These are phyloP conservation scores for Urocitellus parryii DNA, from an alignment of 2,113 vertebrate genomes.

Conservation along the genomic window DNA sequence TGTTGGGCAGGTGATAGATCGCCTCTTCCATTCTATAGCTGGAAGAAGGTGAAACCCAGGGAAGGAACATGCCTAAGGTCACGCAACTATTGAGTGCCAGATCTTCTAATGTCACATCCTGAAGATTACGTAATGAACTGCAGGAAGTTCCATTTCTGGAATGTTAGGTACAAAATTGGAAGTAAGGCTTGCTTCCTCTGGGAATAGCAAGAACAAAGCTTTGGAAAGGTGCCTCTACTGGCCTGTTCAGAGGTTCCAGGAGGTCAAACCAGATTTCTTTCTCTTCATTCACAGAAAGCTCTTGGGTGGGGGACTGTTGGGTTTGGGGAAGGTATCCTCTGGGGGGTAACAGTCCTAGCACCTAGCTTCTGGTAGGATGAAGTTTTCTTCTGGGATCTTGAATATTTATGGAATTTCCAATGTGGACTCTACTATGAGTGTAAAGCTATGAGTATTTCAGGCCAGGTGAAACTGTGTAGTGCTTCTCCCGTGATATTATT, in stretches of 20 bases:
- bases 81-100: neutral
- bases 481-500: constrained; percentile 61
- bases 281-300: neutral
- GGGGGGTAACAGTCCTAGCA: constrained; percentile 13
- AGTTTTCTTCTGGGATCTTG: neutral
- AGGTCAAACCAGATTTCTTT: neutral
- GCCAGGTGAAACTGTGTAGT: constrained; percentile 45
- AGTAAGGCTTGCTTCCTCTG: constrained; percentile 53
- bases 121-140: constrained; percentile 28
- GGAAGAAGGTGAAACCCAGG: neutral
- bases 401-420: constrained; percentile 1
- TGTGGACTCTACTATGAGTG: neutral
- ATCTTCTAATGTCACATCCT: neutral
- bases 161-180: neutral
- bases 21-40: constrained; percentile 1
- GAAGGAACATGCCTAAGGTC: neutral
- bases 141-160: constrained; percentile 68
- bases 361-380: neutral
- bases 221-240: constrained; percentile 50
- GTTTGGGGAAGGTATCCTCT: constrained; percentile 12
- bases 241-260: neutral
- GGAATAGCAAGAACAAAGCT: constrained; percentile 41
- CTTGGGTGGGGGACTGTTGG: neutral
- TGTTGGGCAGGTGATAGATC: neutral
- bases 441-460: neutral